Conservation (phyloP, 2,797 vertebrate genomes). For the Acipenser oxyrinchus region DNA sequence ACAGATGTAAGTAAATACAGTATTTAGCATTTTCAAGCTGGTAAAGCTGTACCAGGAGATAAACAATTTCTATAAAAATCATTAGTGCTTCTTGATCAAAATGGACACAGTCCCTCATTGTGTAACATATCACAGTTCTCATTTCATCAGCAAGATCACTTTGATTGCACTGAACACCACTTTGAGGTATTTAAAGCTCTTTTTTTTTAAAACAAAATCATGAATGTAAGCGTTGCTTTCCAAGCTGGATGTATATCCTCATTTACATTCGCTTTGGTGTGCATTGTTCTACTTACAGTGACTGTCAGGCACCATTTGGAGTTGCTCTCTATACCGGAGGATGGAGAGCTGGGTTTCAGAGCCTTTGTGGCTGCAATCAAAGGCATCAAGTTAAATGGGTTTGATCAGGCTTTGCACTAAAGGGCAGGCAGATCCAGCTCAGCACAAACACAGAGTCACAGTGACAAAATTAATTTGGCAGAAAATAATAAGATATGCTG, state of each 20-base stretch:
- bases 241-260: no score
- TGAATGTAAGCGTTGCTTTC: neutral
- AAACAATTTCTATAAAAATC: conserved; percentile 22
- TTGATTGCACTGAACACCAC: conserved; percentile 31
- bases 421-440: conserved; percentile 42
- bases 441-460: conserved; percentile 48
- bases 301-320: conserved; percentile 52
- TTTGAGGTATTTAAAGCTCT: neutral
- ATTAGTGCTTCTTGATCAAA: conserved; percentile 34
- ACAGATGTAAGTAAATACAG: no score
- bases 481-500: conserved; percentile 61
- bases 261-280: neutral
- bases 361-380: conserved; percentile 48
- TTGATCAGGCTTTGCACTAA: conserved; percentile 48
- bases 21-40: no score
- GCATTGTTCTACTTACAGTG: conserved; percentile 37
- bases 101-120: conserved; percentile 30
- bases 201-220: neutral
- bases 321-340: conserved; percentile 42
- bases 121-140: conserved; percentile 27
- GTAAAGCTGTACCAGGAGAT: no score
- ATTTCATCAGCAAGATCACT: conserved; percentile 35
- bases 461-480: conserved; percentile 69
- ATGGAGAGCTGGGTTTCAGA: conserved; percentile 44
- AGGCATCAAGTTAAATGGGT: conserved; percentile 58